These are phyloP conservation scores for Drosophila insularis DNA, from an alignment of 1,140 invertebrate genomes.

Conservation along the genomic window DNA sequence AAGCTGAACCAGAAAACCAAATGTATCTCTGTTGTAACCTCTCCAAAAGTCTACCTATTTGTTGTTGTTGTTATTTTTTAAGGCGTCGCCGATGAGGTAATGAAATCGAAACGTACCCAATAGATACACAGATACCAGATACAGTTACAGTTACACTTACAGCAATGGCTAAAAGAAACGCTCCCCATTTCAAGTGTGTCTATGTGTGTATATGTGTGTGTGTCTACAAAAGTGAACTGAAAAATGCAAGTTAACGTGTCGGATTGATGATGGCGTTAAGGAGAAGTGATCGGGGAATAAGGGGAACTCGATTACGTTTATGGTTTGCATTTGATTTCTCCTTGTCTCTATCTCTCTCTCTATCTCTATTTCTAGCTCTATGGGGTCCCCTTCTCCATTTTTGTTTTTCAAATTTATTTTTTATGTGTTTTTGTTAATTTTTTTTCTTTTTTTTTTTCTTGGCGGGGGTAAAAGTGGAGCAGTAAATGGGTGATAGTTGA, in stretches of 20 bases:
- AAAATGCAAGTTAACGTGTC: conserved; percentile 69
- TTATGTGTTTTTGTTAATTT: conserved; percentile 18
- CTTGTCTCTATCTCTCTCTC: conserved; percentile 22
- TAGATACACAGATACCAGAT: conserved; percentile 54
- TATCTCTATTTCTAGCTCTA: conserved; percentile 4
- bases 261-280: conserved; percentile 42
- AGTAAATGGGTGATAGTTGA: conserved; percentile 62
- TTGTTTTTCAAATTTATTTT: conserved; percentile 20
- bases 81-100: conserved; percentile 74
- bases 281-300: background rate
- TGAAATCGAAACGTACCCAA: conserved; percentile 65
- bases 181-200: conserved; percentile 18
- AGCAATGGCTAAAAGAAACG: conserved; percentile 13
- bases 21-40: conserved; percentile 62
- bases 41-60: conserved; percentile 44
- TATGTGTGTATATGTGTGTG: background rate
- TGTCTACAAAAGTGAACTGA: conserved; percentile 2
- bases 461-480: conserved; percentile 65
- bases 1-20: conserved; percentile 51
- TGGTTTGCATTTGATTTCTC: conserved; percentile 27
- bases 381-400: conserved; percentile 52
- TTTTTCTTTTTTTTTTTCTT: conserved; percentile 34
- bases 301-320: conserved; percentile 42
- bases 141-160: conserved; percentile 25
- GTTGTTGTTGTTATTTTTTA: conserved; percentile 29